Base-by-base conservation (phyloP, 2,797 vertebrate species). In the Coracias cyanogaster region DNA sequence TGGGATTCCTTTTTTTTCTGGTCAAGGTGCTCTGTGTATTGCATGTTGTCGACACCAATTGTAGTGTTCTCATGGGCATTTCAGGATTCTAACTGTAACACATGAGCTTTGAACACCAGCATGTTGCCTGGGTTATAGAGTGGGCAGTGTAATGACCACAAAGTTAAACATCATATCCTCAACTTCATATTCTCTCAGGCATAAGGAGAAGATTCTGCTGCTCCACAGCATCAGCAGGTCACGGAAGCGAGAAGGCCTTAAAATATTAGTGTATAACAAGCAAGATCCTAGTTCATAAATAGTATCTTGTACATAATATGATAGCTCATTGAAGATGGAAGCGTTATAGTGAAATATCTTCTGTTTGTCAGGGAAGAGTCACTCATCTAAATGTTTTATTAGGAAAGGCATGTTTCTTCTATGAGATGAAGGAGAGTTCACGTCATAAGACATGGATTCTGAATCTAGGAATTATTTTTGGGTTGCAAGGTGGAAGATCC, bases 401-500 rank as follows among this genome's bases (percentile, higher is more conserved):
- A 19, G 74, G 19, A 92, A 89, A 84, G 18, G 18, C 31, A 92
- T 79, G 84, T 89, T 95, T 95, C 76, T 82, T 91, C 20, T 29
- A 37, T 24, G 13, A 80, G 64, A 79, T 70, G 21, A 79, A 96
- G 65, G 80, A 89, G 86, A 61, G 45, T 33, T 74, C 83, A 93
- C 94, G 37, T 89, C 65, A 73, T 94, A 93, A 92, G 46, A 71
- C 81, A 46, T 67, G 49, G 93, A 80, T 93, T 94, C 86, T 71
- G 89, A 94, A 80, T 82, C 60, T 80, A 93, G 86, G 58, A 96
- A 85, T 91, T 51, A 54, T 94, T 96, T 95, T 60, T 74, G 51
- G 16, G 31, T 95, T 93, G 84, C 86, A 95, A 74, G 31, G 79
- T 91, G n/a, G 79, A 94, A 90, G 86, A 93, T 94, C 89, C 41